A percentile compares a stretch with the other conserved stretches of the same genome.
These are phyloP conservation scores for Sitophilus oryzae DNA, from an alignment of 1,140 invertebrate genomes.

Conservation along the genomic window DNA sequence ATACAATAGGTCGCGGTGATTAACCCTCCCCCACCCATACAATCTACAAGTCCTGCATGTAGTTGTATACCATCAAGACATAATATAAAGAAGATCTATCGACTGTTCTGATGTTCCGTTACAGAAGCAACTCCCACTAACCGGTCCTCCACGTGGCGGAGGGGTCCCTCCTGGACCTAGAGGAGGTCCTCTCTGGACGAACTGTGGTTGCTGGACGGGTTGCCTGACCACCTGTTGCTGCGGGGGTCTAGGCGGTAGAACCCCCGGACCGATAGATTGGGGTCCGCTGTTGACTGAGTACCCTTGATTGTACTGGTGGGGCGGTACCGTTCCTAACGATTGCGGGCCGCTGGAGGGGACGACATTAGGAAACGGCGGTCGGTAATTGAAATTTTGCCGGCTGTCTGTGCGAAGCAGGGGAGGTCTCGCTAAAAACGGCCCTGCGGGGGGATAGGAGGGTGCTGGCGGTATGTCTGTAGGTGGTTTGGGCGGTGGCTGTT, in stretches of 20 bases:
- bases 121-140: slow-evolving; percentile 8
- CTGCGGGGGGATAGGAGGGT: slow-evolving; percentile 2
- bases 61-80: too few species aligned
- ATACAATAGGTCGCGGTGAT: too few species aligned
- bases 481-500: slow-evolving; percentile 5
- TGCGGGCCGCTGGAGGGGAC: slow-evolving; percentile 19
- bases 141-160: slow-evolving; percentile 19
- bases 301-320: too few species aligned
- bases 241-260: slow-evolving; percentile 8
- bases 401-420: slow-evolving; percentile 34
- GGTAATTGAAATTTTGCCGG: slow-evolving; percentile 28
- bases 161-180: slow-evolving; percentile 21
- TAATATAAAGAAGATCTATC: too few species aligned
- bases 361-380: slow-evolving; percentile 29
- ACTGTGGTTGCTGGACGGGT: slow-evolving; percentile 20
- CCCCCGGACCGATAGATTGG: neutral
- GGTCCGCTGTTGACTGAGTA: neutral
- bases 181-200: slow-evolving; percentile 25
- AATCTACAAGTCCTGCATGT: too few species aligned
- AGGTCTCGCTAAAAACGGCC: slow-evolving; percentile 20
- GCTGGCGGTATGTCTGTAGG: neutral
- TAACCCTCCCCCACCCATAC: too few species aligned
- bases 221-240: slow-evolving; percentile 2
- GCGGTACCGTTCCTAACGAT: neutral
- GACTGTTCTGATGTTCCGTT: slow-evolving; percentile 4